phyloP scores from a whole-genome alignment of 2,888 invertebrate genomes.

The Augochlorella aurata region DNA sequence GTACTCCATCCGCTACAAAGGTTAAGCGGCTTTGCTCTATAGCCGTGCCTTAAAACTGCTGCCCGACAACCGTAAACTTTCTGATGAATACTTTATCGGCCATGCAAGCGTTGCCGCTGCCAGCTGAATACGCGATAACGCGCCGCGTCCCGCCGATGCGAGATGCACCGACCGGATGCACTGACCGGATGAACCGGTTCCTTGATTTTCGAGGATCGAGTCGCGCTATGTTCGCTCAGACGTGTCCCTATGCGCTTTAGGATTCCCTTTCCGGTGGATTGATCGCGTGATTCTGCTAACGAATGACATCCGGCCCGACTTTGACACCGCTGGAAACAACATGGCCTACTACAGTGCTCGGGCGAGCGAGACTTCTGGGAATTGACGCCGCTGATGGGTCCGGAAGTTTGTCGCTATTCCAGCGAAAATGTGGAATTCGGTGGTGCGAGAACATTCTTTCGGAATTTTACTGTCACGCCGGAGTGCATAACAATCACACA shows the following conservation, averaged over 20 bases:
- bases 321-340: not conserved
- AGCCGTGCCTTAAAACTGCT: conserved; percentile 28
- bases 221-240: not conserved
- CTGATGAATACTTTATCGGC: conserved; percentile 31
- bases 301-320: not conserved
- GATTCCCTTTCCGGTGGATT: not conserved
- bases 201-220: not conserved
- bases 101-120: not conserved
- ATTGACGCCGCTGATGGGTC: not conserved
- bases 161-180: not conserved
- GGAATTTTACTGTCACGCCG: not conserved
- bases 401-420: not conserved
- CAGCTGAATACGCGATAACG: not conserved
- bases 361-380: not conserved
- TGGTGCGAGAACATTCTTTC: not conserved
- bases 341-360: not conserved
- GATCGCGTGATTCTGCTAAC: not conserved
- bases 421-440: not conserved
- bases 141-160: not conserved
- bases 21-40: conserved; percentile 41
- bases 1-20: conserved; percentile 1
- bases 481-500: too few species aligned
- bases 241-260: not conserved
- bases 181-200: not conserved
- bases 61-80: conserved; percentile 30